phyloP scores from a whole-genome alignment of 2,113 vertebrate species.

The cat (Felis catus) region F.catus_Fca126_mat1.0 CM031419.1:205128001-205128500 shows the following conservation, averaged over 20 bases:
- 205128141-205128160: neutral
- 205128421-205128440: neutral
- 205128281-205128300: neutral
- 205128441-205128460: neutral
- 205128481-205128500: neutral
- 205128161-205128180: neutral
- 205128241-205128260: no score
- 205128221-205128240: neutral
- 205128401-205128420: neutral
- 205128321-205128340: neutral
- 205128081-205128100: neutral
- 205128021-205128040: constrained; percentile 20
- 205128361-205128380: neutral
- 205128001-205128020: neutral
- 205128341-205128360: neutral
- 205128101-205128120: neutral
- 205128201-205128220: neutral
- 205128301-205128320: neutral
- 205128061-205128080: neutral
- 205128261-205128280: neutral
- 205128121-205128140: neutral
- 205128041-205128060: neutral
- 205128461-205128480: neutral
- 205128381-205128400: neutral
- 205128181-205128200: neutral